Evolutionary conservation across 53 echinoderm and acorn worm species (phyloP).

Genomic region (Holothuria leucospilota): DNA sequence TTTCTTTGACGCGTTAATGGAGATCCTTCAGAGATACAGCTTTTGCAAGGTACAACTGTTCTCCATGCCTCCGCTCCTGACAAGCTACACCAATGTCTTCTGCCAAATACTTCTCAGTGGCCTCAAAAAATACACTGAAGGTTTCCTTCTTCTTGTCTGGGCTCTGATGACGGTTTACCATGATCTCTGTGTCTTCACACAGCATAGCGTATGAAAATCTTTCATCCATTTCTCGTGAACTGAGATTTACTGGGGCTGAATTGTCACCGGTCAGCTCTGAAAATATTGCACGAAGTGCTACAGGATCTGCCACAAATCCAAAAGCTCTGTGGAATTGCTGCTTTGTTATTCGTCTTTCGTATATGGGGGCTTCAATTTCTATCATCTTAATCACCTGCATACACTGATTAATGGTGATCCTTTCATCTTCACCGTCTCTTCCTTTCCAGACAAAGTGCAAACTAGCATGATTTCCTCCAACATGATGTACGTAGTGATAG

Average conservation of each 20-base stretch:
- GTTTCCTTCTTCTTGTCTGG: slow-evolving; percentile 28
- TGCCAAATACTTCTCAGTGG: slow-evolving; percentile 48
- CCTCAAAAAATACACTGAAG: slow-evolving; percentile 43
- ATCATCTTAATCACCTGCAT: neutral
- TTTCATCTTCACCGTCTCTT: neutral
- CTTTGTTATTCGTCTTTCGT: slow-evolving; percentile 28
- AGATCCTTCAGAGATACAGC: slow-evolving; percentile 53
- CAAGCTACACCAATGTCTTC: slow-evolving; percentile 53
- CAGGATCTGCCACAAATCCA: slow-evolving; percentile 13
- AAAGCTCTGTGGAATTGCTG: neutral
- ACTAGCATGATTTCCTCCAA: slow-evolving; percentile 20
- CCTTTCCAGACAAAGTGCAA: slow-evolving; percentile 25
- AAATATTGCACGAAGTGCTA: slow-evolving; percentile 15
- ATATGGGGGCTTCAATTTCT: neutral
- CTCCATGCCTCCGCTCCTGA: slow-evolving; percentile 49
- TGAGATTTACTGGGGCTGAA: neutral
- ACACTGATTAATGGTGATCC: neutral
- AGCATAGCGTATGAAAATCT: neutral
- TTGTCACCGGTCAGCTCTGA: slow-evolving; percentile 1
- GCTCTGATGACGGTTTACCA: neutral
- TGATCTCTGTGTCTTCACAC: neutral
- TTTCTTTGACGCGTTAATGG: slow-evolving; percentile 7
- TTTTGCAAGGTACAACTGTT: slow-evolving; percentile 55
- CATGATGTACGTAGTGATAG: slow-evolving; percentile 12
- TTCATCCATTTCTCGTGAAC: neutral